These are phyloP conservation scores for Maccullochella peelii DNA, from an alignment of 2,113 vertebrate species.

Conservation along the genomic window DNA sequence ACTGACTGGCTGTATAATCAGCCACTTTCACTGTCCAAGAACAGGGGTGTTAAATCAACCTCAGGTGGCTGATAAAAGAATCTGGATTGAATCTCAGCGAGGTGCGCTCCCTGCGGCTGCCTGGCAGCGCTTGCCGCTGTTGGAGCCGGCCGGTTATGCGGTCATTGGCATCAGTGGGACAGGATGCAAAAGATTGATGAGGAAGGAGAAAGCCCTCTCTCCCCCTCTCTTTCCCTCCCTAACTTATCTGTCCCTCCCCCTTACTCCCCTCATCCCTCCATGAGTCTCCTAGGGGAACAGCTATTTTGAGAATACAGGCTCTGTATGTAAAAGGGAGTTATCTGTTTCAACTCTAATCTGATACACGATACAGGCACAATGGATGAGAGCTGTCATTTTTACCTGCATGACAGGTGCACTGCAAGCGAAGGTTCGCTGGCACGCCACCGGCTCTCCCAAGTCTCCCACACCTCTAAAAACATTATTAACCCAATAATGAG, in stretches of 20 bases:
- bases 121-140: constrained; percentile 46
- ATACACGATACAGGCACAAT: constrained; percentile 43
- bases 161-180: constrained; percentile 59
- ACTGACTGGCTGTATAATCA: constrained; percentile 75
- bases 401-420: constrained; percentile 56
- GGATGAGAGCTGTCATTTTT: constrained; percentile 35
- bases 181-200: constrained; percentile 75
- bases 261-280: constrained; percentile 40
- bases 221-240: constrained; percentile 10
- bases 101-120: constrained; percentile 57
- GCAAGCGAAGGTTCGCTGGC: constrained; percentile 40
- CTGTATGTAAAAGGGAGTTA: constrained; percentile 62
- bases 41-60: constrained; percentile 79
- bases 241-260: constrained; percentile 39
- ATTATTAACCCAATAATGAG: constrained; percentile 76
- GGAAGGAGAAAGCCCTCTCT: constrained; percentile 60
- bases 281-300: constrained; percentile 61
- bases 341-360: constrained; percentile 61
- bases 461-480: constrained; percentile 62
- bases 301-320: constrained; percentile 74
- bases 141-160: constrained; percentile 39
- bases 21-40: constrained; percentile 66
- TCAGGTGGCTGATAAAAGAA: constrained; percentile 81
- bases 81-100: constrained; percentile 73
- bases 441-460: constrained; percentile 39